These are phyloP conservation scores for Apamea crenata DNA, from an alignment of 2,888 invertebrate species.

Conservation along the genomic window DNA sequence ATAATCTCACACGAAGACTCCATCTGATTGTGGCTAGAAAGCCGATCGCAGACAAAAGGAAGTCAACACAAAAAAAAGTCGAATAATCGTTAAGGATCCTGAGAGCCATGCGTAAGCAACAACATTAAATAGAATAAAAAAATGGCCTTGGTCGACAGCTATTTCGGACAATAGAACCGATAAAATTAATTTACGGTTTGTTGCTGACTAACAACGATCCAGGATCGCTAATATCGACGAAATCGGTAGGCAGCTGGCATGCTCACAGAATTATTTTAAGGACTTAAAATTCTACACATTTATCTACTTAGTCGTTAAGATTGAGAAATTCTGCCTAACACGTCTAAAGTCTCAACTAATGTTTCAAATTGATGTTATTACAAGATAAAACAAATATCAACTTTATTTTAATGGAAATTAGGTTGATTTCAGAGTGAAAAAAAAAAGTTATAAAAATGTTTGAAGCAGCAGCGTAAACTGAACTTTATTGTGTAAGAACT, in stretches of 20 bases:
- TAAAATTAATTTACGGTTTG: slow-evolving; percentile 12
- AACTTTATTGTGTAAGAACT: too few relatives aligned
- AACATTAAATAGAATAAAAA: neutral
- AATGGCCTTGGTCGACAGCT: neutral
- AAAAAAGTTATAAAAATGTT: too few relatives aligned
- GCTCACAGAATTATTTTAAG: neutral
- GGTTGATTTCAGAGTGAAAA: too few relatives aligned
- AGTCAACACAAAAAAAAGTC: neutral
- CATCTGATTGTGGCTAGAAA: too few relatives aligned
- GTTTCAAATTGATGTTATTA: too few relatives aligned
- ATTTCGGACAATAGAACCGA: slow-evolving; percentile 10
- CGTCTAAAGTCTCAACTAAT: neutral
- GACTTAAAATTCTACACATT: slow-evolving; percentile 5
- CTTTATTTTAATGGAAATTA: too few relatives aligned
- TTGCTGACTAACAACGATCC: neutral
- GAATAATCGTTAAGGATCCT: neutral
- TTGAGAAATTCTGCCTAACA: neutral
- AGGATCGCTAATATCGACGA: slow-evolving; percentile 3
- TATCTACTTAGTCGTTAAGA: slow-evolving; percentile 1
- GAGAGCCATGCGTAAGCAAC: neutral
- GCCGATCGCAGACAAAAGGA: too few relatives aligned
- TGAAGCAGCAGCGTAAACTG: too few relatives aligned
- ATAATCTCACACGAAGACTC: too few relatives aligned
- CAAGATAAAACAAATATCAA: too few relatives aligned
- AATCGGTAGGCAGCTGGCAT: neutral